Evolutionary conservation across 2,888 invertebrate species (phyloP).

Genomic region (Drosophila kambysellisi): DNA sequence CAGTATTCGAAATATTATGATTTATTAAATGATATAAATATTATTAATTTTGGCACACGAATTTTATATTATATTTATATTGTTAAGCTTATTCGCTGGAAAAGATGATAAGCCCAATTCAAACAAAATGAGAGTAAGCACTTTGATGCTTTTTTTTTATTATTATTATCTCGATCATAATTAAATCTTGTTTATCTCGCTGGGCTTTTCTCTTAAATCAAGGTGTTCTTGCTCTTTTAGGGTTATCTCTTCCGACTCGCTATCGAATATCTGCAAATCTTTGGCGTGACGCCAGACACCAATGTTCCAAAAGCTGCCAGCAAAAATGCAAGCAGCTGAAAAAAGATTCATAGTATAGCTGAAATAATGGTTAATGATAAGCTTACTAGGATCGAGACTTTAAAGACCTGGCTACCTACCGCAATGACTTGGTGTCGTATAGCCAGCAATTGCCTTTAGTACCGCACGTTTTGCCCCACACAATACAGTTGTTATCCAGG

Average conservation of each 20-base stretch:
- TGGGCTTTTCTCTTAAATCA: constrained; percentile 13
- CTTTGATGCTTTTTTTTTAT: background rate
- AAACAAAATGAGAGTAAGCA: background rate
- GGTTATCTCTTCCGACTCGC: constrained; percentile 84
- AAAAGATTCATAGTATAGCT: constrained; percentile 85
- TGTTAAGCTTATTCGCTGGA: background rate
- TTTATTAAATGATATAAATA: background rate
- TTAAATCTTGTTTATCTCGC: constrained; percentile 11
- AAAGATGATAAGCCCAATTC: constrained; percentile 2
- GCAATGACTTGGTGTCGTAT: constrained; percentile 88
- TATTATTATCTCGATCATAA: background rate
- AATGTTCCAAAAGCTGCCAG: constrained; percentile 88
- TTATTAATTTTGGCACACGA: background rate
- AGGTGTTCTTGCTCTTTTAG: constrained; percentile 1
- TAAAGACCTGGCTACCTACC: constrained; percentile 53
- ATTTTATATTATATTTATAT: background rate
- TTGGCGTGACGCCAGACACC: constrained; percentile 89
- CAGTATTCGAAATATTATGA: background rate
- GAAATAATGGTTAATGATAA: constrained; percentile 86
- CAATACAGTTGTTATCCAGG: constrained; percentile 87
- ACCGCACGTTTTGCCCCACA: constrained; percentile 90
- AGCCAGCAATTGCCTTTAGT: constrained; percentile 90
- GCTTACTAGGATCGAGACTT: constrained; percentile 86
- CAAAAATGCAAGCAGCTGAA: constrained; percentile 87
- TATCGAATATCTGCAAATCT: constrained; percentile 89